Base-by-base conservation (phyloP, 2,113 vertebrate genomes). In the Catharus fuscescens region DNA sequence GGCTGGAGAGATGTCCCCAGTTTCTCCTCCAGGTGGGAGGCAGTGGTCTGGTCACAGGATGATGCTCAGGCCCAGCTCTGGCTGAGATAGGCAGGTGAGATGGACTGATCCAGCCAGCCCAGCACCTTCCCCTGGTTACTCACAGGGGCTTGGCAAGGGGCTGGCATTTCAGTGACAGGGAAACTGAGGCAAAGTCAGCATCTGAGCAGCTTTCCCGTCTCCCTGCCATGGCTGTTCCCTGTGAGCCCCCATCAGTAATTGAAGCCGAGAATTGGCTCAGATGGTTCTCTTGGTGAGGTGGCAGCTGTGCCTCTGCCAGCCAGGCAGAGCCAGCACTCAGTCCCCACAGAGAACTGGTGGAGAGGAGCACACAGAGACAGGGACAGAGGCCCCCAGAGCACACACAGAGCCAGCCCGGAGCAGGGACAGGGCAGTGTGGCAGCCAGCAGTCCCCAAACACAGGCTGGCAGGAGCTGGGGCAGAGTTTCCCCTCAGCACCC, bases 271-370 rank as follows among this genome's bases (percentile, higher is more conserved):
- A 52, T 28, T 29, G 26, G 26, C 50, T 29, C 50, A 4, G 29
- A 18, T 52, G 50, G 16, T 26, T 14, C 25, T 61, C n/a, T 38
- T 2, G 2, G 32, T 18, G 18, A 34, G 69, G 56, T 0, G 5
- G 65, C 45, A 60, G 34, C 64, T 0, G 1, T 50, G 62, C n/a
- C 72, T 42, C 45, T 2, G 1, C 32, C 81, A 34, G 65, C 38
- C 0, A 0, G 34, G 38, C 77, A 90, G 32, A 67, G 45, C 52
- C 79, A 59, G 65, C 26, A 5, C 69, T 29, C 0, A 0, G 25
- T 48, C 29, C 53, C 79, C 61, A 21, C 5, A 40, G 14, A 36
- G 17, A 69, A 26, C 44, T 42, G 61, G 25, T 59, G 69, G 50
- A 66, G 18, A 71, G 42, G 36, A 66, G 29, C n/a, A 13, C 6